phyloP scores from a whole-genome alignment of 1,140 invertebrate species.

The Pseudachorutes palmiensis region DNA sequence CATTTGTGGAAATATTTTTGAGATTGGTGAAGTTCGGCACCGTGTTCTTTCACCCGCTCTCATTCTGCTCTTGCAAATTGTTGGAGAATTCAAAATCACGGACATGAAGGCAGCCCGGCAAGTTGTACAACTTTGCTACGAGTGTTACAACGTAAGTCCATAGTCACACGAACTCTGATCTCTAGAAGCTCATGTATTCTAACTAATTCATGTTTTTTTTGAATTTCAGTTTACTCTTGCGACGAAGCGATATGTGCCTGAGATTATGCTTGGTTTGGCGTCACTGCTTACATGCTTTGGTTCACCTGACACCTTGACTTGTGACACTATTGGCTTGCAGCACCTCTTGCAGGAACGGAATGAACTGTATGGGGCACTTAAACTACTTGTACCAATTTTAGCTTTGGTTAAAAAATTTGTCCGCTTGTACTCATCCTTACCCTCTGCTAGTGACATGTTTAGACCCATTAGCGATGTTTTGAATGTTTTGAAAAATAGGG shows the following conservation, averaged over 20 bases:
- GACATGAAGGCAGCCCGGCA: not conserved
- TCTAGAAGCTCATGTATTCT: not conserved
- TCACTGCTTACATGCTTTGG: slow-evolving; percentile 5
- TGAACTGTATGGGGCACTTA: not conserved
- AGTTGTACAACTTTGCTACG: not conserved
- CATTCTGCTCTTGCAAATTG: slow-evolving; percentile 72
- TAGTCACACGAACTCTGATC: no score
- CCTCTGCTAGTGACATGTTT: slow-evolving; percentile 42
- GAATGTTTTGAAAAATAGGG: slow-evolving; percentile 41
- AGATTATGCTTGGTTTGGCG: slow-evolving; percentile 47
- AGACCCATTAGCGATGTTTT: slow-evolving; percentile 36
- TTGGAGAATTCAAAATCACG: slow-evolving; percentile 48
- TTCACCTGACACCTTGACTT: not conserved
- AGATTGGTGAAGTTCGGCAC: slow-evolving; percentile 81
- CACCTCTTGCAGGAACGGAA: not conserved
- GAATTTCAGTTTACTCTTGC: slow-evolving; percentile 59
- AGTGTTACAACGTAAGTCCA: not conserved
- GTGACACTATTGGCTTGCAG: not conserved
- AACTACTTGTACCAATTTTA: not conserved
- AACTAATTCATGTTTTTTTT: not conserved
- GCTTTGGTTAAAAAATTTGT: slow-evolving; percentile 20
- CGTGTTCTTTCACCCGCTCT: slow-evolving; percentile 72
- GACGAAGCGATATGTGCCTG: slow-evolving; percentile 72
- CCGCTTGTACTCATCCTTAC: slow-evolving; percentile 40
- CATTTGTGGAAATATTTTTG: slow-evolving; percentile 64